These are phyloP conservation scores for Mayetiola destructor DNA, from an alignment of 2,888 invertebrate species.

Conservation along the genomic window DNA sequence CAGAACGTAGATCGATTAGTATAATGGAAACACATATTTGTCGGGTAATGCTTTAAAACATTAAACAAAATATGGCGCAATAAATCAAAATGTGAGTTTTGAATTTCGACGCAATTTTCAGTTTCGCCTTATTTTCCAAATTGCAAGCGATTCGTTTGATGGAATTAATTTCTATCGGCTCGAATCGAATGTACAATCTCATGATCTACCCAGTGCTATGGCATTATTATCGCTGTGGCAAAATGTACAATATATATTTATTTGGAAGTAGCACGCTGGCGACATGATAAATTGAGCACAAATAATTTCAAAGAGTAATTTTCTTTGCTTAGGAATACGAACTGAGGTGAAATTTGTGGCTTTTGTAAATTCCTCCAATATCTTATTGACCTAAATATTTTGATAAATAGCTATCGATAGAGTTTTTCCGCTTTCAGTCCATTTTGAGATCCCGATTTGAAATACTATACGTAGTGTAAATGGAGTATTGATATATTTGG, in stretches of 20 bases:
- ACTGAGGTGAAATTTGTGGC: slow-evolving; percentile 8
- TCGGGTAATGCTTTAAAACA: no score
- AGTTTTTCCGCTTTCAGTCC: background rate
- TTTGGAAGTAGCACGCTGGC: background rate
- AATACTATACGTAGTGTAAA: background rate
- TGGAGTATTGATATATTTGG: background rate
- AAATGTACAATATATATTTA: no score
- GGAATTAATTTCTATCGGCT: background rate
- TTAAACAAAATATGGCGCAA: no score
- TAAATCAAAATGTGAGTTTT: no score
- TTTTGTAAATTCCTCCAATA: slow-evolving; percentile 5
- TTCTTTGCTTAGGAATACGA: background rate
- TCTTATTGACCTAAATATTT: slow-evolving; percentile 12
- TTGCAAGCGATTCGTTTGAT: background rate
- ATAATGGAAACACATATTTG: no score
- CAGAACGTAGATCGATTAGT: no score
- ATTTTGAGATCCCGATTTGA: background rate
- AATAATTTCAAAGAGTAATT: background rate
- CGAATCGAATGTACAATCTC: background rate
- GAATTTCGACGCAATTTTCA: no score
- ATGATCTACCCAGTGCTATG: no score
- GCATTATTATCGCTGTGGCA: no score
- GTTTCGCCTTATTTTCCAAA: background rate
- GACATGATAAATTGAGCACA: slow-evolving; percentile 4
- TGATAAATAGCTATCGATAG: background rate